phyloP scores from a whole-genome alignment of 2,888 invertebrate genomes.

The Prosopocoilus inquinatus region DNA sequence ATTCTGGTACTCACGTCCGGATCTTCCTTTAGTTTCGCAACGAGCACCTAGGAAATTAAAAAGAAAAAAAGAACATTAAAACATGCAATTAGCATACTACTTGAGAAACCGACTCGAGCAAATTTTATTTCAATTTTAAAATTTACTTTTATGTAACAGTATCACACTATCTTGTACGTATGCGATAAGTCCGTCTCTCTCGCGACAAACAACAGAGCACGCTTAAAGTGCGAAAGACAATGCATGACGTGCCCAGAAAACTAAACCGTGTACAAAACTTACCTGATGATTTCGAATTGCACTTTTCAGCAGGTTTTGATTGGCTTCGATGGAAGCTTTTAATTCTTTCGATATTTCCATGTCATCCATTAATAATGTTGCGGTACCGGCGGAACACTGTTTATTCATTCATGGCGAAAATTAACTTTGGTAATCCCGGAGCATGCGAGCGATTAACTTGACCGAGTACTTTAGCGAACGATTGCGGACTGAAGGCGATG shows the following conservation, averaged over 20 bases:
- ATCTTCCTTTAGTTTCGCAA: constrained; percentile 39
- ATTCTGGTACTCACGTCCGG: constrained; percentile 40
- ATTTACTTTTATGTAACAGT: constrained; percentile 16
- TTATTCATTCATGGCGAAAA: constrained; percentile 8
- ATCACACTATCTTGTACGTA: not conserved
- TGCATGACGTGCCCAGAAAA: constrained; percentile 15
- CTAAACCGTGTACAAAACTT: constrained; percentile 31
- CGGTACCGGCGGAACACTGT: not conserved
- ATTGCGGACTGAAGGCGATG: constrained; percentile 31
- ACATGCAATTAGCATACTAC: not conserved
- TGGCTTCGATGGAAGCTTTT: constrained; percentile 44
- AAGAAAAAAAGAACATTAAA: constrained; percentile 33
- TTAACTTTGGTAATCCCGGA: constrained; percentile 18
- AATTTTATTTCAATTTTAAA: constrained; percentile 10
- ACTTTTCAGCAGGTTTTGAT: constrained; percentile 47
- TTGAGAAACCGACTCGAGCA: constrained; percentile 1
- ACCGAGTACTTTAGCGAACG: constrained; percentile 19
- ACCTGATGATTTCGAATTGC: constrained; percentile 51
- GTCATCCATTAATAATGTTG: constrained; percentile 36
- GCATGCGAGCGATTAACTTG: constrained; percentile 14
- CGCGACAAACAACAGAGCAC: not conserved
- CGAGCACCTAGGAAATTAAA: constrained; percentile 33
- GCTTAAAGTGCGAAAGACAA: constrained; percentile 6
- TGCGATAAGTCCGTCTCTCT: constrained; percentile 4
- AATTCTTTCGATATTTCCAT: constrained; percentile 47